Evolutionary conservation across 2,113 vertebrate genomes (phyloP), one percentile per base, ranked within the genome.

Genomic region (Urocitellus parryii): DNA sequence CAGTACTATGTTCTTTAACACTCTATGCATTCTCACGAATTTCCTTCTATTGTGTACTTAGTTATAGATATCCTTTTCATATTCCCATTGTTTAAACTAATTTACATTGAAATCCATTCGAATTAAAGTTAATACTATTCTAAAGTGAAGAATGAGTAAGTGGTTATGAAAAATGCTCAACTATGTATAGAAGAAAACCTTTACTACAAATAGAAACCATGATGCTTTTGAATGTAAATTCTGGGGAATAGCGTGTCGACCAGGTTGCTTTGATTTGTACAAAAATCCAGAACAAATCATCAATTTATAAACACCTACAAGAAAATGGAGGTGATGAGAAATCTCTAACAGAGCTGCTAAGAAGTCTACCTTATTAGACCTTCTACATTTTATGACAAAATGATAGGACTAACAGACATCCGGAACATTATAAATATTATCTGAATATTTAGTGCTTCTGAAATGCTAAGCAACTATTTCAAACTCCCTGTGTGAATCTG

Each of bases 101-200:
- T 91, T 97, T 96, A 74, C 16, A 89, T 53, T 80, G 74, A 96
- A 96, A 93, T 89, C 48, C 25, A 84, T 72, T 94, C 25, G 32
- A 93, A 37, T 89, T 88, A 90, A 96, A 95, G 79, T 70, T 90
- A 83, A 77, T 63, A 42, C 48, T 79, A 32, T 96, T 94, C 61
- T 89, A 89, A 82, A 61, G 53, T 93, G 91, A 83, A 48, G 61
- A 93, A 88, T 25, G 22, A 84, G 27, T 90, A 61, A 91, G 34
- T 20, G 11, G 48, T 95, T 77, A 91, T 32, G 67, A 93, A 93
- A 92, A 88, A 83, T 65, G n/a, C 12, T 83, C 37, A 61, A 34
- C 10, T 51, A 68, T 3, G 9, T 91, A 90, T 37, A 81, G 45
- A 96, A 92, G 93, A 90, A 65, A 88, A 13, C 25, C 27, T 89